Evolutionary conservation across 1,140 invertebrate genomes (phyloP).

Genomic region (Neotoxoptera formosana): DNA sequence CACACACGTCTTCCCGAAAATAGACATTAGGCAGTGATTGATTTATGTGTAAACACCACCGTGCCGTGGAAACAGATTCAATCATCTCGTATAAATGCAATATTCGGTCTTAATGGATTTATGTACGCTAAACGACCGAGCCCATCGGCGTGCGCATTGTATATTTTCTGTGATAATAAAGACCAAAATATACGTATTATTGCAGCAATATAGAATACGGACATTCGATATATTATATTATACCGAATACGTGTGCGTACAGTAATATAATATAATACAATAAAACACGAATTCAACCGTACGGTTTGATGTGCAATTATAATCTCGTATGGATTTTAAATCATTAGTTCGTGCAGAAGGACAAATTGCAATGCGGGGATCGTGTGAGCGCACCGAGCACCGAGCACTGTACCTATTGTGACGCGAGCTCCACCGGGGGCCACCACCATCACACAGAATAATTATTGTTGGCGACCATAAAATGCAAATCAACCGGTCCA

Average conservation of each 20-base stretch:
- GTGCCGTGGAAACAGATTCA: background rate
- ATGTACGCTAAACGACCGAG: background rate
- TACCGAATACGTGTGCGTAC: background rate
- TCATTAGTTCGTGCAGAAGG: slow-evolving; percentile 20
- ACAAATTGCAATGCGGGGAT: slow-evolving; percentile 43
- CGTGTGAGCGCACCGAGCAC: background rate
- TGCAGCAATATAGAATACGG: background rate
- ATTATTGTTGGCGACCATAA: background rate
- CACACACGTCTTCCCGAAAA: background rate
- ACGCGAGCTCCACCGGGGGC: background rate
- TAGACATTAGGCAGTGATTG: slow-evolving; percentile 8
- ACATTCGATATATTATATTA: background rate
- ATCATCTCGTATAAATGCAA: background rate
- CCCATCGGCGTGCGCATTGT: background rate
- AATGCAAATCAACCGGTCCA: slow-evolving; percentile 51
- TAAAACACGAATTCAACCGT: background rate
- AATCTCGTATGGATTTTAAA: background rate
- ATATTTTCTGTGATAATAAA: background rate
- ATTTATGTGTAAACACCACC: slow-evolving; percentile 15
- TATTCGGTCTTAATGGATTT: slow-evolving; percentile 27
- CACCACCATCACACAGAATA: background rate
- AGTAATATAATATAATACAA: background rate
- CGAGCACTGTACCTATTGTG: background rate
- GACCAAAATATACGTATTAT: background rate
- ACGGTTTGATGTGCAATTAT: slow-evolving; percentile 1